Evolutionary conservation across 2,113 vertebrate species (phyloP).

Genomic region (Anser brachyrhynchus): DNA sequence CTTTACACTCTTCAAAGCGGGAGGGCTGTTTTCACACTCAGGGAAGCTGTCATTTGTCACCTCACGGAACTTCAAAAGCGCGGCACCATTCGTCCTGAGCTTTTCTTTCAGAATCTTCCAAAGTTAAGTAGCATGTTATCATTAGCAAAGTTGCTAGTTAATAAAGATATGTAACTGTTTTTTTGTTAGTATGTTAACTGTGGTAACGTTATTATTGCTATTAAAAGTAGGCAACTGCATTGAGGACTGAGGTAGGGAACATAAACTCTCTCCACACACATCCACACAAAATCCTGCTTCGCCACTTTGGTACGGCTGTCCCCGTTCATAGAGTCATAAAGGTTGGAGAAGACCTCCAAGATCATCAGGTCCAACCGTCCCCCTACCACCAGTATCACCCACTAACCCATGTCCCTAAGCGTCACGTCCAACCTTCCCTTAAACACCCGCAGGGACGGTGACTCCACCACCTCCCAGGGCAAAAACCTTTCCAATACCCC

Average conservation of each 20-base stretch:
- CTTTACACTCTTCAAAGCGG: fast-evolving
- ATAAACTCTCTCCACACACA: neutral
- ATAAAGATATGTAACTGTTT: too few relatives aligned
- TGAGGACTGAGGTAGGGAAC: fast-evolving
- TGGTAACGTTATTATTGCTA: neutral
- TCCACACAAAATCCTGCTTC: neutral
- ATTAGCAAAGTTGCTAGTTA: neutral
- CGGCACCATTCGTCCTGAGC: neutral
- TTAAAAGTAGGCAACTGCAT: neutral
- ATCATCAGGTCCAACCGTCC: too few relatives aligned
- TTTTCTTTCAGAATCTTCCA: neutral
- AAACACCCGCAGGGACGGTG: too few relatives aligned
- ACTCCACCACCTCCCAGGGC: too few relatives aligned
- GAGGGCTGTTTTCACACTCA: neutral
- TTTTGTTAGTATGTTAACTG: too few relatives aligned
- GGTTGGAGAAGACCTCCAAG: too few relatives aligned
- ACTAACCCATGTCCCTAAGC: too few relatives aligned
- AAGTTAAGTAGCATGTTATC: neutral
- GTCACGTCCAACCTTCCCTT: too few relatives aligned
- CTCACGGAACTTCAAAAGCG: neutral
- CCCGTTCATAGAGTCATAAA: too few relatives aligned
- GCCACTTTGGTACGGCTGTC: neutral
- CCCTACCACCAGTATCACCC: too few relatives aligned
- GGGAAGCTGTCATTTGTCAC: neutral
- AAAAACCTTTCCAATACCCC: too few relatives aligned